Percentiles rank a stretch among this genome's conserved stretches.
Evolutionary conservation across 2,888 invertebrate species (phyloP).

Genomic region (Toxonevra muliebris): DNA sequence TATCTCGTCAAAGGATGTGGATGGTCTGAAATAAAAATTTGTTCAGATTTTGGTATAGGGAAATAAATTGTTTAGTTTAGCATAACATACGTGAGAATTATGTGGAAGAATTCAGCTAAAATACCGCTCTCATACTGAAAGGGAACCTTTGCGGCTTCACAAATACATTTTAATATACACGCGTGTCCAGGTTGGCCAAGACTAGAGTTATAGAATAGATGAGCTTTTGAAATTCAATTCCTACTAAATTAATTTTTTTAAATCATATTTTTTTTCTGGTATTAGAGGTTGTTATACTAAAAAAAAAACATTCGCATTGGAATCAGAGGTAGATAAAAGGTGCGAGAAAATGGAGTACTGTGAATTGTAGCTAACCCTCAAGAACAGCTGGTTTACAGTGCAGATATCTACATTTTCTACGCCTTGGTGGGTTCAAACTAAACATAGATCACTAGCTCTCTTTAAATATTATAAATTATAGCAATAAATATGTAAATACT

Average conservation of each 20-base stretch:
- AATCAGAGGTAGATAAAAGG: too few species aligned
- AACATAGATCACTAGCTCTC: neutral
- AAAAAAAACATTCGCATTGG: too few species aligned
- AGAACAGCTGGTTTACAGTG: too few species aligned
- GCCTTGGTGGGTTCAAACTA: too few species aligned
- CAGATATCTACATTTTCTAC: too few species aligned
- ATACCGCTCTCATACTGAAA: neutral
- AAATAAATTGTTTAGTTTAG: neutral
- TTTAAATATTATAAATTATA: neutral
- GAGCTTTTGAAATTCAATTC: too few species aligned
- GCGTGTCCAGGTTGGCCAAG: neutral
- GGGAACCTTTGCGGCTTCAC: neutral
- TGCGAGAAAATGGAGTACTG: too few species aligned
- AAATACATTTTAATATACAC: neutral
- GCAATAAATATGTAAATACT: neutral
- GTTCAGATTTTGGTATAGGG: neutral
- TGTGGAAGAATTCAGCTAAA: neutral
- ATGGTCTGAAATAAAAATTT: conserved; percentile 1
- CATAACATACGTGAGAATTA: neutral
- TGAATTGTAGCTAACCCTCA: too few species aligned
- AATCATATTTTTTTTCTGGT: too few species aligned
- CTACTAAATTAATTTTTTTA: too few species aligned
- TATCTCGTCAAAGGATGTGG: neutral
- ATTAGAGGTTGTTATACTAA: too few species aligned
- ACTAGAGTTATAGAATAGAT: neutral